Base-by-base conservation (phyloP, 35 echinoderm and acorn worm genomes). In the Eucidaris tribuloides region DNA sequence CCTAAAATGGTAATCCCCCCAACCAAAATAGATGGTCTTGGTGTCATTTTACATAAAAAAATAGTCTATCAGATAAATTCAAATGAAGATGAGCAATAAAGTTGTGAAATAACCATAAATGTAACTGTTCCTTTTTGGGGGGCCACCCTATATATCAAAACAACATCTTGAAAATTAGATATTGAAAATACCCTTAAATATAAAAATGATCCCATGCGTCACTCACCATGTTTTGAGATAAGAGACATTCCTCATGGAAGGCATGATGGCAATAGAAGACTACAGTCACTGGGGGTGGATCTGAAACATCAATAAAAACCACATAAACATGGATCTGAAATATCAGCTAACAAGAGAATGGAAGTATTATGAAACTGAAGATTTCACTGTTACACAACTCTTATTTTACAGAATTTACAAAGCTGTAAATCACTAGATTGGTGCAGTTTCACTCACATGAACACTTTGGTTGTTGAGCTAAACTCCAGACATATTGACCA, bases 241-340 rank as follows among this genome's bases (percentile, higher is more conserved):
- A 78, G 0, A 99, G 57, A 54, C 90, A 93, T 42, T 90, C 91
- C 81, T 93, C 87, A 93, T 99, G 96, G 76, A 99, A 99, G 57
- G 72, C 50, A 77, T 99, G 96, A 81, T 92, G 96, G 64, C 96
- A 99, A 40, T 87, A 90, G 71, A 99, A 99, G 28, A 93, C 87
- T 19, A 93, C 78, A 15, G 92, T 59, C 2, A 71, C 70, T 5
- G 92, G 76, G 9, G 89, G 77, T 4, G 66, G 74, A 20, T 79
- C 79, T 82, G 57, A 7, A 13, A 79, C 18, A 45, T 58, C 5
- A 49, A 64, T 25, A 46, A 36, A 11, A 65, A 19, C 0, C 3
- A 79, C 2, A 33, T 33, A 62, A 17, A 46, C 33, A 0, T 14
- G n/a, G n/a, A n/a, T n/a, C n/a, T n/a, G n/a, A n/a, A 23, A 5